Evolutionary conservation across 2,113 vertebrate genomes (phyloP).

Genomic region (Dascyllus trimaculatus): DNA sequence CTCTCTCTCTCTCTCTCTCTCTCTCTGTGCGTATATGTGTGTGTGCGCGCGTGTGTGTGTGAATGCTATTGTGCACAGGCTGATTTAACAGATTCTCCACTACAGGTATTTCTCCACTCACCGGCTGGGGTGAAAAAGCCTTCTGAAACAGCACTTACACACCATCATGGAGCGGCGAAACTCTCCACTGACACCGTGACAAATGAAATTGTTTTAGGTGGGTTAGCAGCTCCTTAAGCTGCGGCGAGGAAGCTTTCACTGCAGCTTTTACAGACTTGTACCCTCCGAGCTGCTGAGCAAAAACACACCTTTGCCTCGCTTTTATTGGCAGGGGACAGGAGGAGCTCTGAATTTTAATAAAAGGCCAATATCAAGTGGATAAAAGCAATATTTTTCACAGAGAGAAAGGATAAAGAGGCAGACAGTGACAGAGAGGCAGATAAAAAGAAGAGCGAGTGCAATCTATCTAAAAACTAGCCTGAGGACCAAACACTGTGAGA

Average conservation of each 20-base stretch:
- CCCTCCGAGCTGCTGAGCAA: conserved; percentile 30
- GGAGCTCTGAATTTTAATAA: conserved; percentile 54
- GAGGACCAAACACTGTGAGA: conserved; percentile 6
- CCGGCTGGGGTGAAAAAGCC: not conserved
- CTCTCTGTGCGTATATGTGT: no score
- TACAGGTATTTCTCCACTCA: conserved; percentile 17
- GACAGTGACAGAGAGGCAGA: conserved; percentile 7
- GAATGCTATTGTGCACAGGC: not conserved
- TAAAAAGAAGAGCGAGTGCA: not conserved
- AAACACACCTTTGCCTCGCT: conserved; percentile 18
- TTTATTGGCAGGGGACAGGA: conserved; percentile 34
- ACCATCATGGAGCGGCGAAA: conserved; percentile 26
- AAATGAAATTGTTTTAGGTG: conserved; percentile 64
- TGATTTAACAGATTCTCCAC: conserved; percentile 22
- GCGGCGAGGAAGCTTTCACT: conserved; percentile 39
- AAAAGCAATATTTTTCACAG: conserved; percentile 40
- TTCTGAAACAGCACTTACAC: conserved; percentile 13
- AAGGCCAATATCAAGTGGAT: conserved; percentile 40
- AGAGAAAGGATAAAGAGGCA: not conserved
- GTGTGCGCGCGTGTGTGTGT: no score
- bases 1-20: no score
- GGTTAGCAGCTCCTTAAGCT: conserved; percentile 55
- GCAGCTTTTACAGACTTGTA: conserved; percentile 38
- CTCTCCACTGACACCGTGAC: conserved; percentile 53
- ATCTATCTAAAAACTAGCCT: conserved; percentile 29